These are phyloP conservation scores for Heliconius cydno DNA, from an alignment of 2,888 invertebrate genomes.

Conservation along the genomic window DNA sequence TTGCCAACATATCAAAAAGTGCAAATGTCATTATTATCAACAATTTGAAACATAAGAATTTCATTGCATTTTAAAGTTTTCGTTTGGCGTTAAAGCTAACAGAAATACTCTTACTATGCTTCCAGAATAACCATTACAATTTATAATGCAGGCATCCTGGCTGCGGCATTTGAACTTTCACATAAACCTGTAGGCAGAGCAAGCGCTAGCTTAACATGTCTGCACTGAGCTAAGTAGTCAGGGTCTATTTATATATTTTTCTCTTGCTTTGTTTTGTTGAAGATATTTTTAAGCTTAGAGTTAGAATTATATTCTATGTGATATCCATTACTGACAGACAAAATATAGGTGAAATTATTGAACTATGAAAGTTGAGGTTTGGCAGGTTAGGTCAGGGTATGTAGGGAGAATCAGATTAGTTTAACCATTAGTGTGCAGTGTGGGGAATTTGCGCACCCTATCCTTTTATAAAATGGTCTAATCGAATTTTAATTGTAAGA, in stretches of 20 bases:
- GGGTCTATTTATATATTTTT: not conserved
- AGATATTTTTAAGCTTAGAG: not conserved
- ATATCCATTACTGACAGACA: too few relatives aligned
- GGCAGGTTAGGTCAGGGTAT: too few relatives aligned
- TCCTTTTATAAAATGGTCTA: too few relatives aligned
- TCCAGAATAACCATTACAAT: not conserved
- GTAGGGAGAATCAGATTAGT: too few relatives aligned
- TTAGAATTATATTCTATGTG: too few relatives aligned
- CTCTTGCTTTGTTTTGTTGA: not conserved
- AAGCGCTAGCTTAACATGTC: not conserved
- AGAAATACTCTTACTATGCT: not conserved
- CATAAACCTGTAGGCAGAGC: not conserved
- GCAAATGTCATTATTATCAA: too few relatives aligned
- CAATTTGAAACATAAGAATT: not conserved
- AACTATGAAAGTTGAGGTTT: too few relatives aligned
- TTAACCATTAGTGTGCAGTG: too few relatives aligned
- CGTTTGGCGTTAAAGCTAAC: not conserved
- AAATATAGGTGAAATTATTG: too few relatives aligned
- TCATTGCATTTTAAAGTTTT: not conserved
- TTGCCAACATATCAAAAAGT: too few relatives aligned
- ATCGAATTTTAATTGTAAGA: too few relatives aligned
- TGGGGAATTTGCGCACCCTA: too few relatives aligned
- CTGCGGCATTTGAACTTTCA: not conserved
- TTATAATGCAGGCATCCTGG: not conserved
- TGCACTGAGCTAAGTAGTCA: not conserved